These are phyloP conservation scores for Neotoxoptera formosana DNA, from an alignment of 1,140 invertebrate genomes.

Conservation along the genomic window DNA sequence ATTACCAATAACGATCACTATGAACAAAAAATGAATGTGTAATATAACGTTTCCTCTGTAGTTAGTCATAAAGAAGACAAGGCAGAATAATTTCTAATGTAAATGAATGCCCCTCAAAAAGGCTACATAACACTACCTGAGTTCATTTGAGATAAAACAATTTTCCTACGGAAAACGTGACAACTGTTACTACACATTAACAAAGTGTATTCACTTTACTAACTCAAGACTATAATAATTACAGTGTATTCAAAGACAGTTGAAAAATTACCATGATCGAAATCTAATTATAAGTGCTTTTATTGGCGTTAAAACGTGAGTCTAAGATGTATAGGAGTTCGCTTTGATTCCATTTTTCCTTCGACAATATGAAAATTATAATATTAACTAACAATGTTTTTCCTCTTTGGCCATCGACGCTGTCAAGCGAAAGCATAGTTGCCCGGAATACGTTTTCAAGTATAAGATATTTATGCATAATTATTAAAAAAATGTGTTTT, in stretches of 20 bases:
- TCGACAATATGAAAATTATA: background rate
- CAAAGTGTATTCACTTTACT: background rate
- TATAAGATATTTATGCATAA: background rate
- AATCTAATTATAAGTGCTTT: background rate
- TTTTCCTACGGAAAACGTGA: background rate
- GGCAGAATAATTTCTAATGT: too few relatives aligned
- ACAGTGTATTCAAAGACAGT: background rate
- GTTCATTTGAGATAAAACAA: background rate
- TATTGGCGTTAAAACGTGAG: background rate
- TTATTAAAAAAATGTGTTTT: background rate
- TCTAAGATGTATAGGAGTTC: background rate
- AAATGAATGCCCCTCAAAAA: too few relatives aligned
- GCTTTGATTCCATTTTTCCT: background rate
- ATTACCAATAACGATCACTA: too few relatives aligned
- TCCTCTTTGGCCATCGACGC: background rate
- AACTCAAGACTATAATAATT: slow-evolving; percentile 1
- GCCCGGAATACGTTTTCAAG: background rate
- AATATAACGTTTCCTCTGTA: too few relatives aligned
- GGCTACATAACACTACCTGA: too few relatives aligned
- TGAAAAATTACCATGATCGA: slow-evolving; percentile 12
- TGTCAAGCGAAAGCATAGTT: background rate
- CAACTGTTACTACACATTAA: background rate
- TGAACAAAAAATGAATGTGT: too few relatives aligned
- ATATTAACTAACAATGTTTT: too few relatives aligned
- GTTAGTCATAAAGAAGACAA: too few relatives aligned